phyloP scores from a whole-genome alignment of 2,888 invertebrate genomes.

The Amiota minor region DNA sequence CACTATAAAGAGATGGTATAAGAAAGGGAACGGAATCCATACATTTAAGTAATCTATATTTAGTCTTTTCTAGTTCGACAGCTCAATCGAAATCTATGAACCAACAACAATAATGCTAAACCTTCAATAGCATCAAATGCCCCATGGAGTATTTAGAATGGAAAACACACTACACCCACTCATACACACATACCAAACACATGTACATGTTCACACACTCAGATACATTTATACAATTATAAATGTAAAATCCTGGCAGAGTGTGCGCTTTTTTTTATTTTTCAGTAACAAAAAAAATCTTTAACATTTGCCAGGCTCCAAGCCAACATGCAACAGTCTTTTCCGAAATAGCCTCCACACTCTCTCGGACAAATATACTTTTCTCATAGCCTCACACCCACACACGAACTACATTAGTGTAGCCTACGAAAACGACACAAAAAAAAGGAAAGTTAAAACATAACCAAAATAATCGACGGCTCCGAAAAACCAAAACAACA shows the following conservation, averaged over 20 bases:
- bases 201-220: slow-evolving; percentile 26
- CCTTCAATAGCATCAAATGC: slow-evolving; percentile 17
- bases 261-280: slow-evolving; percentile 22
- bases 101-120: slow-evolving; percentile 30
- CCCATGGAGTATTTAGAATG: slow-evolving; percentile 14
- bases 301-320: neutral
- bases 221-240: slow-evolving; percentile 43
- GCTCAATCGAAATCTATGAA: slow-evolving; percentile 62
- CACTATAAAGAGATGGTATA: no score
- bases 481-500: slow-evolving; percentile 3
- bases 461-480: neutral
- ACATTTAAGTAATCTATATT: no score
- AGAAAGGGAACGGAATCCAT: no score
- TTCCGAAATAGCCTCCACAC: neutral
- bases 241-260: slow-evolving; percentile 61
- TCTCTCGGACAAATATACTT: no score
- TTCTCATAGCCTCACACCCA: no score
- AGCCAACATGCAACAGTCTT: slow-evolving; percentile 1
- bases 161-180: neutral
- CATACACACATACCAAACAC: slow-evolving; percentile 14
- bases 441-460: neutral
- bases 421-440: slow-evolving; percentile 11
- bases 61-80: slow-evolving; percentile 53
- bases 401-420: slow-evolving; percentile 5
- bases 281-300: slow-evolving; percentile 9